Percentiles rank a stretch among this genome's conserved stretches.
phyloP scores from a whole-genome alignment of 2,113 vertebrate genomes.

The Limnothrissa miodon region DNA sequence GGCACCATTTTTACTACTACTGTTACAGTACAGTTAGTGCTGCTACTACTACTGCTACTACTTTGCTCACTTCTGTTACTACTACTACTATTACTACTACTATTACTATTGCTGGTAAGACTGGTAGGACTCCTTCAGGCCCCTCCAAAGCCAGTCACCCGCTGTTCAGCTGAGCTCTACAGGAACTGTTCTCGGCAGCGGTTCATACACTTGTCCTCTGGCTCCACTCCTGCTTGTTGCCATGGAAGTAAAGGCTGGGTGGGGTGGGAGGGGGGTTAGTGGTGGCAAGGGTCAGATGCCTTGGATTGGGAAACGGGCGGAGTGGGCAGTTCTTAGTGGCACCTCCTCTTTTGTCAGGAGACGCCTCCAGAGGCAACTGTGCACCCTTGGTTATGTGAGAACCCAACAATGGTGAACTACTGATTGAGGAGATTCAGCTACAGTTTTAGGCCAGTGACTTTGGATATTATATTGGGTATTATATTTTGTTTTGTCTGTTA shows the following conservation, averaged over 20 bases:
- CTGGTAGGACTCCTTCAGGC: constrained; percentile 39
- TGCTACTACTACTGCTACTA: constrained; percentile 5
- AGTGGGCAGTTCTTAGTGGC: not conserved
- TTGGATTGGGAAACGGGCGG: not conserved
- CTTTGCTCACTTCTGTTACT: constrained; percentile 41
- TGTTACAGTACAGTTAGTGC: constrained; percentile 15
- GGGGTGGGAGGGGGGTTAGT: not conserved
- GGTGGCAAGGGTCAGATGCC: not conserved
- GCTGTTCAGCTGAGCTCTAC: constrained; percentile 32
- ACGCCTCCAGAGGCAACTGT: not conserved
- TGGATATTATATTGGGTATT: constrained; percentile 19
- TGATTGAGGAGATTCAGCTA: constrained; percentile 7
- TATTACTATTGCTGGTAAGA: constrained; percentile 57
- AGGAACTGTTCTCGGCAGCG: not conserved
- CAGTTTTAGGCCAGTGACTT: constrained; percentile 11
- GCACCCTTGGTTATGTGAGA: not conserved
- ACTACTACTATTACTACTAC: constrained; percentile 46
- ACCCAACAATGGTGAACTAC: not conserved
- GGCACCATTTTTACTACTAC: constrained; percentile 19
- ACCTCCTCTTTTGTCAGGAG: not conserved
- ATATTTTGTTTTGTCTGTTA: not conserved
- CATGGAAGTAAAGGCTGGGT: not conserved
- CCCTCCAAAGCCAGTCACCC: constrained; percentile 43
- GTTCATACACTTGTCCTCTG: constrained; percentile 1
- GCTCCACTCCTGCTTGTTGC: constrained; percentile 16